Evolutionary conservation across 2,797 vertebrate species (phyloP).

Genomic region (Choloepus didactylus): DNA sequence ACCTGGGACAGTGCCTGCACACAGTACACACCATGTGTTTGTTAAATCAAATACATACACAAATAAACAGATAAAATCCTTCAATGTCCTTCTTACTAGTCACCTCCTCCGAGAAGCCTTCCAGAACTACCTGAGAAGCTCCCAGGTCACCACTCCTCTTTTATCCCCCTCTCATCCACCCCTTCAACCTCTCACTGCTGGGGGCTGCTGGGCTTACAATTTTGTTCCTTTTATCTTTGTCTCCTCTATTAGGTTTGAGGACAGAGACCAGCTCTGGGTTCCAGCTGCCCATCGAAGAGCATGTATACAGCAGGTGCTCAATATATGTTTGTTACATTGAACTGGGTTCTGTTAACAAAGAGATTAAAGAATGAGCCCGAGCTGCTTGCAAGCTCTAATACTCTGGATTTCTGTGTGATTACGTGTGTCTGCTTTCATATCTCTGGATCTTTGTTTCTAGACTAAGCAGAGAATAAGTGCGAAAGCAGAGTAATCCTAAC

Average conservation of each 20-base stretch:
- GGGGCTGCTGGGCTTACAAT: neutral
- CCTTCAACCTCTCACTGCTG: neutral
- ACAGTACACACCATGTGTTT: neutral
- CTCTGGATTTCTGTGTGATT: neutral
- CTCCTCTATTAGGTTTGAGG: neutral
- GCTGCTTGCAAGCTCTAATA: neutral
- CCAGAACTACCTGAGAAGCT: neutral
- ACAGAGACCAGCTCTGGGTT: neutral
- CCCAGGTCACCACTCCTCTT: neutral
- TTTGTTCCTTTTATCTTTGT: neutral
- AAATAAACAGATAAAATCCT: neutral
- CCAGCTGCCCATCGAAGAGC: neutral
- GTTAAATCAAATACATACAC: neutral
- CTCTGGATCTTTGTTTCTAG: neutral
- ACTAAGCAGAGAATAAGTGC: neutral
- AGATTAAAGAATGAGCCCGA: neutral
- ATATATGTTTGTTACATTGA: neutral
- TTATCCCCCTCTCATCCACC: neutral
- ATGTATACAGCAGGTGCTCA: neutral
- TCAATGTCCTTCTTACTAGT: neutral
- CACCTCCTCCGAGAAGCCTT: conserved; percentile 40
- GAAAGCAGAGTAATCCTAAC: neutral
- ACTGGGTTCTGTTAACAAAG: neutral
- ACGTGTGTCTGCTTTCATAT: neutral
- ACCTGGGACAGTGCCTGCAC: neutral